Evolutionary conservation across 1,140 invertebrate genomes (phyloP), one percentile per base, ranked within the genome.

Genomic region (Pseudomyrmex concolor): DNA sequence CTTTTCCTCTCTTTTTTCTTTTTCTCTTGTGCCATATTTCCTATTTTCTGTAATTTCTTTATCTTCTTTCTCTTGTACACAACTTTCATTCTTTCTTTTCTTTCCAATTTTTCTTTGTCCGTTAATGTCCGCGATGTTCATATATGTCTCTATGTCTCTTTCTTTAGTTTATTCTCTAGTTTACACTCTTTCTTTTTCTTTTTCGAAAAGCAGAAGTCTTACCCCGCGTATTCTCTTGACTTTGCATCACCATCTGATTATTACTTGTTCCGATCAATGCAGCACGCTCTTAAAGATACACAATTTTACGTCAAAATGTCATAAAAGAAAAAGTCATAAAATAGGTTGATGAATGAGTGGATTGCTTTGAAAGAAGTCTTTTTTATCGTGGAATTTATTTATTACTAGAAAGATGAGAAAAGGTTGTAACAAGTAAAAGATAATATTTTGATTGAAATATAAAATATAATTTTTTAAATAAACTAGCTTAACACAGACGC

Each of bases 351-450:
- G 13, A 15, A 50, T 66, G 43, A 66, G 45, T 48, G 1, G 4
- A 66, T 66, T 50, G 64, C 64, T 48, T 48, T 17, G 22, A 66
- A 66, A 66, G 43, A 17, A n/a, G 8, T 45, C 45, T 66, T 13
- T 66, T 48, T 17, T 48, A 19, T 19, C 15, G 17, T 48, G 48
- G 15, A 45, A 66, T 66, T n/a, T 12, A 48, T 17, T 45, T 66
- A 50, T 66, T 66, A 43, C 17, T 17, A 66, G 48, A 66, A 66
- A 66, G 13, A 48, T 19, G 64, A 10, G 43, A 48, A 66, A 66
- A 45, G 2, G 63, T 48, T 66, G 48, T 66, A 66, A n/a, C 64
- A n/a, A n/a, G n/a, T n/a, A 12, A 60, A 2, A 9, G 5, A 60
- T 12, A 66, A 66, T 50, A 66, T 48, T 66, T 50, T 45, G 7